Conservation (phyloP, 2,113 vertebrate genomes). For the Tychaedon coryphoeus region DNA sequence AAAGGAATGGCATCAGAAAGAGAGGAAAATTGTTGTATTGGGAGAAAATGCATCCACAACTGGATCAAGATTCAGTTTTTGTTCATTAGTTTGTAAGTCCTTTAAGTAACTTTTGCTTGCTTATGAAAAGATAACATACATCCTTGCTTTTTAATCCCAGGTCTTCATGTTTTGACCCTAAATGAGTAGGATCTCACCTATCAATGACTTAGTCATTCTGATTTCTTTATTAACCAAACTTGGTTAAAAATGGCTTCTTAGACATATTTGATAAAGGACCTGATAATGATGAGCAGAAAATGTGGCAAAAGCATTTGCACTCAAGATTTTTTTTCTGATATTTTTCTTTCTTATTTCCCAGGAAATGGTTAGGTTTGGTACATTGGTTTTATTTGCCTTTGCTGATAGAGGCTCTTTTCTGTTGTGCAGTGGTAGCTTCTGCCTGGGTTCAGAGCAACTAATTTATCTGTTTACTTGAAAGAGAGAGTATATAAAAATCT, state of each 20-base stretch:
- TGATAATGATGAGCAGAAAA: background rate
- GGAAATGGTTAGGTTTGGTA: background rate
- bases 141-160: background rate
- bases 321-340: background rate
- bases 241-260: background rate
- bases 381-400: constrained; percentile 4
- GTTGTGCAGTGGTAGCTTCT: background rate
- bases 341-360: background rate
- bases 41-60: background rate
- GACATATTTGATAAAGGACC: background rate
- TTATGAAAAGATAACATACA: background rate
- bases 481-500: background rate
- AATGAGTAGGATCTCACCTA: background rate
- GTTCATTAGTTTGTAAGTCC: background rate
- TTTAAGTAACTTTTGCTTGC: background rate
- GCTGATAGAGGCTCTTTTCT: background rate
- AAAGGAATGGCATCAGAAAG: background rate
- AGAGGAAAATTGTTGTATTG: background rate
- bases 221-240: background rate
- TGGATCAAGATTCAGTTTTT: background rate
- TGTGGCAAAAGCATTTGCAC: background rate
- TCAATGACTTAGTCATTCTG: background rate
- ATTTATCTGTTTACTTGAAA: background rate
- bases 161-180: background rate
- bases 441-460: background rate